Evolutionary conservation across 2,888 invertebrate species (phyloP), one percentile per base, ranked within the genome.

Genomic region (Noctua fimbriata): DNA sequence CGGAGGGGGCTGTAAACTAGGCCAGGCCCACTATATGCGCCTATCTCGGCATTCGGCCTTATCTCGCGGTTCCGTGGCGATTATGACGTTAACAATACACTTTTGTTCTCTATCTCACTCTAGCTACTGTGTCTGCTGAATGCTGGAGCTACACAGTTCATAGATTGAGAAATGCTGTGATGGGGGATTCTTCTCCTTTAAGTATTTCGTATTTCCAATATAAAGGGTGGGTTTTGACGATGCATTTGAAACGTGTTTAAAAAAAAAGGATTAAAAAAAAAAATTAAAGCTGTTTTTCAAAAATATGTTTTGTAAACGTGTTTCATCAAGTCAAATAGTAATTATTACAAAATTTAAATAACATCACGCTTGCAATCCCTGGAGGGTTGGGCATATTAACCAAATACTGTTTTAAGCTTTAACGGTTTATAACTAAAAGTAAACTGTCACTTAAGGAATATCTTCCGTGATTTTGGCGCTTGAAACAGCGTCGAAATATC

Each of bases 81-180:
- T 94, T 94, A 93, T 92, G 90, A 86, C 88, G 90, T 90, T 91
- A 89, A 93, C 94, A 94, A 93, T 90, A 81, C 81, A 83, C 88
- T 86, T 90, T 90, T 90, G 91, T 90, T 88, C 78, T 78, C 81
- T 89, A 82, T 89, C 86, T 87, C 47, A 69, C 77, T 78, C 76
- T 90, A 81, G 86, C 82, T 86, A 60, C 78, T 71, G 28, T 73
- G 41, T 7, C 67, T 81, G 69, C 70, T 71, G 60, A 77, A 75
- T 71, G 60, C 69, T 81, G 73, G 69, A 79, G 77, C 78, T 78
- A 74, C 76, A 85, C 32, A 74, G 78, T 83, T 80, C 77, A 82
- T 72, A 78, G 75, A 72, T 72, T 69, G 44, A 71, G 73, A 74
- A 79, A 63, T 44, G 18, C n/a, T 16, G 28, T 28, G n/a, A 36